A percentile compares a stretch with the other conserved stretches of the same genome.
These are phyloP conservation scores for Sebastes matsubarae DNA, from an alignment of 2,797 vertebrate genomes.

Conservation along the genomic window DNA sequence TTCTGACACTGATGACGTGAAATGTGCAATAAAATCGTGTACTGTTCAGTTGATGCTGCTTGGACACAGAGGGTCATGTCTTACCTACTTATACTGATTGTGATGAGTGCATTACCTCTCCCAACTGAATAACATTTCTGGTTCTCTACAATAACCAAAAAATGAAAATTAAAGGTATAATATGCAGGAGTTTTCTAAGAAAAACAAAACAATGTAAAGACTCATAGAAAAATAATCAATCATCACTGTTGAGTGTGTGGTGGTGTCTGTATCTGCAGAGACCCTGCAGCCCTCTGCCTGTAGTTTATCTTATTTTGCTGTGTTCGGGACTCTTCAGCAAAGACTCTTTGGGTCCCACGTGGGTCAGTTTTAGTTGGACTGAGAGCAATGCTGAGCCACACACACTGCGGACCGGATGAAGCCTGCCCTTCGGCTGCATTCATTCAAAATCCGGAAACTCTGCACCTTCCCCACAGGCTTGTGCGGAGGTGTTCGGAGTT, in stretches of 20 bases:
- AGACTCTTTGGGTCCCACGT: not conserved
- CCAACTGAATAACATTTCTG: not conserved
- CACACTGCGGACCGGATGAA: no score
- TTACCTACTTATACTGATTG: conserved; percentile 5
- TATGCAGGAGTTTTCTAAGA: not conserved
- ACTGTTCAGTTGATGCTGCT: conserved; percentile 41
- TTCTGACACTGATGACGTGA: conserved; percentile 37
- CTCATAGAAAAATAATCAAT: not conserved
- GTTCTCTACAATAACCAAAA: not conserved
- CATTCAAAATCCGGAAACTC: not conserved
- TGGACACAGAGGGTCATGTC: conserved; percentile 9
- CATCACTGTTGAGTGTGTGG: not conserved
- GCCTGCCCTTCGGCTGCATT: not conserved
- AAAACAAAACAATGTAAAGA: not conserved
- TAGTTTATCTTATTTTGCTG: not conserved
- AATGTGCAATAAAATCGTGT: conserved; percentile 48
- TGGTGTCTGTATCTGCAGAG: not conserved
- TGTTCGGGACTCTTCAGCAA: not conserved
- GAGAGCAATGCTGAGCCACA: not conserved
- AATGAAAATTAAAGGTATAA: not conserved
- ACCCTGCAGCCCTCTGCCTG: not conserved
- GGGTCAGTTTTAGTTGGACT: not conserved
- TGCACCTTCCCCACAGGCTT: not conserved
- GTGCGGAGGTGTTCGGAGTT: not conserved
- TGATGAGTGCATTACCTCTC: not conserved